Evolutionary conservation across 1,140 invertebrate species (phyloP), one percentile per base, ranked within the genome.

Genomic region (Lerema accius): DNA sequence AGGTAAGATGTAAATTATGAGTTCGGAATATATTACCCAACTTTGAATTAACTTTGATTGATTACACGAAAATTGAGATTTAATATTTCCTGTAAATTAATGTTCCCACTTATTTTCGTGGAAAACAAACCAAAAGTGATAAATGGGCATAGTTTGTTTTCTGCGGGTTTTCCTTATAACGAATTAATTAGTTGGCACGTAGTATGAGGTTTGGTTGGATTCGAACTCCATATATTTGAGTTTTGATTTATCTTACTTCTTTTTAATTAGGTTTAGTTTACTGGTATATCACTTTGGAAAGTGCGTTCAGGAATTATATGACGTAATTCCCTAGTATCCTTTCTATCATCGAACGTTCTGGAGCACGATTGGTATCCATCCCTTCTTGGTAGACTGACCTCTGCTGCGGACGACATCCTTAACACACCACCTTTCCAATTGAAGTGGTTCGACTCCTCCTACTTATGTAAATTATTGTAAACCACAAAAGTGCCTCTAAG

Each of bases 11-110:
- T 37, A 11, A 37, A 37, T 37, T 37, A 11, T n/a, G 1, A 37
- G 35, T 37, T 37, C 11, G 26, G 48, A 60, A 60, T 53, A 51
- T 53, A 53, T 53, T 37, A 51, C n/a, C 39, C 16, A 45, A 63
- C 43, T 63, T 63, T 63, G 51, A 53, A 63, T 63, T 39, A 53
- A 55, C 42, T 28, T 13, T 48, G 50, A 55, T 55, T 55, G 50
- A 55, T 55, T 42, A 28, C 37, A 23, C 37, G 4, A 14, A 55
- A 55, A 26, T 40, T 55, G 17, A 55, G 40, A 26, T 55, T 55
- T 26, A 55, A 42, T 55, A 53, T 53, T 55, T 16, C 11, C 17
- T 14, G 5, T 40, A 42, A 55, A 55, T 55, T 55, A 42, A 39
- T 14, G 19, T 28, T 10, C 37, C 3, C 11, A 39, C 37, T 51